A percentile compares a stretch with the other conserved stretches of the same genome.
Evolutionary conservation across 2,113 vertebrate genomes (phyloP).

Genomic region (Seriola quinqueradiata): DNA sequence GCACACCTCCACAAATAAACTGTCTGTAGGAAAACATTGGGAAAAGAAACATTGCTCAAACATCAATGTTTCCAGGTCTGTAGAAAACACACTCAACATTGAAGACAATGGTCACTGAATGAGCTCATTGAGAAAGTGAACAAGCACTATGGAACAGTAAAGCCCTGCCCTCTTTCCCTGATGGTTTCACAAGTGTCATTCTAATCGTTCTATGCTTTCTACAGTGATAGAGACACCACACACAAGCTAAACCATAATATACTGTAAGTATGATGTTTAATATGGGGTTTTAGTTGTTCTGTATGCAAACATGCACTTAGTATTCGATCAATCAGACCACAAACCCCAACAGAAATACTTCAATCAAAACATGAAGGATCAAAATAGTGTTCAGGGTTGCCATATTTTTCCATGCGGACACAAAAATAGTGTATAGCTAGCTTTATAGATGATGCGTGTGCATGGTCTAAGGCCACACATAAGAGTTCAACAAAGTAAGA

Average conservation of each 20-base stretch:
- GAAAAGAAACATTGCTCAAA: constrained; percentile 20
- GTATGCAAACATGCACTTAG: constrained; percentile 6
- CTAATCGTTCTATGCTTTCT: neutral
- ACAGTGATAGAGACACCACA: constrained; percentile 1
- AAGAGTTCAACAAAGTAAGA: neutral
- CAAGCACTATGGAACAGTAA: neutral
- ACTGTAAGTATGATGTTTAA: neutral
- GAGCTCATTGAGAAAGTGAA: constrained; percentile 7
- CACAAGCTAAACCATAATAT: neutral
- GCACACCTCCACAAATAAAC: constrained; percentile 19
- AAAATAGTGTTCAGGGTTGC: neutral
- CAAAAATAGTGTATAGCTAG: neutral
- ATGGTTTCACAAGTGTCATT: constrained; percentile 10
- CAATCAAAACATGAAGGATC: neutral
- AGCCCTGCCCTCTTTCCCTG: neutral
- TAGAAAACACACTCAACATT: constrained; percentile 11
- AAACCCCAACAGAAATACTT: neutral
- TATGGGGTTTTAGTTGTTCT: neutral
- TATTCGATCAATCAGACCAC: constrained; percentile 2
- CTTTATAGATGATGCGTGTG: constrained; percentile 9
- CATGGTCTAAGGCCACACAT: neutral
- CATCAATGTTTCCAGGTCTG: neutral
- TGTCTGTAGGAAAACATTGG: neutral
- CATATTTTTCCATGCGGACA: neutral
- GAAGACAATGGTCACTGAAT: constrained; percentile 19